Percentiles rank a stretch among this genome's conserved stretches.
Evolutionary conservation across 2,113 vertebrate genomes (phyloP).

Genomic region (Merops nubicus): DNA sequence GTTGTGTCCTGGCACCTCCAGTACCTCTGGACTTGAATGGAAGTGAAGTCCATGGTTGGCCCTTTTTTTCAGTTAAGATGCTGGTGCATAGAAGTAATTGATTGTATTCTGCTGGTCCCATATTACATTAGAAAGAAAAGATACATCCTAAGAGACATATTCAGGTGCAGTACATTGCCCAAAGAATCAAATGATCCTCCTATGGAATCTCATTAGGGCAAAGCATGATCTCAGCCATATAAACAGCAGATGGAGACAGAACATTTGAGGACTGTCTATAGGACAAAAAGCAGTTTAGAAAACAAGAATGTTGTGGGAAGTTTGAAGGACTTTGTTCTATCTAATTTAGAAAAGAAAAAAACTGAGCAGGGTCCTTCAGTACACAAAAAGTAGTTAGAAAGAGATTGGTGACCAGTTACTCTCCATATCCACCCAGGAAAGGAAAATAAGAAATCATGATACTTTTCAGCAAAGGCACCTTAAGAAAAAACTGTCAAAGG

Average conservation of each 20-base stretch:
- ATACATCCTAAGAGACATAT: not conserved
- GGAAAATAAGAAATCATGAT: not conserved
- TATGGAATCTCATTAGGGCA: not conserved
- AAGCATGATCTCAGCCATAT: not conserved
- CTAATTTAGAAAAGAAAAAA: not conserved
- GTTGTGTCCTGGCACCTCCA: not conserved
- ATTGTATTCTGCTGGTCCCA: not conserved
- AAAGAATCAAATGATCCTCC: not conserved
- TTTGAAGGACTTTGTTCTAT: not conserved
- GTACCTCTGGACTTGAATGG: not conserved
- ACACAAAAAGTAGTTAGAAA: not conserved
- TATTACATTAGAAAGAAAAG: not conserved
- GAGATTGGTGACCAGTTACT: not conserved
- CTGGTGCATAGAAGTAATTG: not conserved
- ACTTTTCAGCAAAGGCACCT: not conserved
- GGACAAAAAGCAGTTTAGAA: not conserved
- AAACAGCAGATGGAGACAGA: not conserved
- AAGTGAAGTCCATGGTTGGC: not conserved
- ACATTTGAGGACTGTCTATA: not conserved
- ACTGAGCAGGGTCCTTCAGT: not conserved
- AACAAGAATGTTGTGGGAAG: not conserved
- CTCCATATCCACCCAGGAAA: not conserved
- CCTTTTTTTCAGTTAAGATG: not conserved
- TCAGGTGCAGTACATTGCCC: not conserved
- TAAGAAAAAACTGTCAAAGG: not conserved